Conservation (phyloP, 2,888 invertebrate genomes). For the Drosophila anomalata region DNA sequence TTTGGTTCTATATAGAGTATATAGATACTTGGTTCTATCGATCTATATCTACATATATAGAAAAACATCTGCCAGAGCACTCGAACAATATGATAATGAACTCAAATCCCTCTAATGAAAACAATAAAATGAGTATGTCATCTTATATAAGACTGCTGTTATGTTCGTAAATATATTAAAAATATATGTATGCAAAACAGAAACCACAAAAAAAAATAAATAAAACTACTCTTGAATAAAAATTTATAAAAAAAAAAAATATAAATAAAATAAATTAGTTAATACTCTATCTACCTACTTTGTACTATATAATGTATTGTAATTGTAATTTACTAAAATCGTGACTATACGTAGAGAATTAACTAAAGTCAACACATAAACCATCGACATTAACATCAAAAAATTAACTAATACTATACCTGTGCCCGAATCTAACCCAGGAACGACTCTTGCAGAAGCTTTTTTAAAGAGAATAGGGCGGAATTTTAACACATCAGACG, state of each 20-base stretch:
- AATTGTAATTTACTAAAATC: conserved; percentile 68
- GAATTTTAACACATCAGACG: conserved; percentile 46
- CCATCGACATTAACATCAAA: conserved; percentile 47
- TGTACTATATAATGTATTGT: conserved; percentile 68
- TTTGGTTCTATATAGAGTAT: not conserved
- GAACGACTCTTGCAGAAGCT: conserved; percentile 42
- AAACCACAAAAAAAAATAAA: conserved; percentile 64
- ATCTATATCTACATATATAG: not conserved
- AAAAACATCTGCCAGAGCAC: not conserved
- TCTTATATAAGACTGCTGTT: conserved; percentile 84
- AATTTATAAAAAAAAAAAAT: conserved; percentile 27
- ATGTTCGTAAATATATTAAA: conserved; percentile 83
- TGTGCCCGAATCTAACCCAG: conserved; percentile 42
- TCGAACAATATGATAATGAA: conserved; percentile 39
- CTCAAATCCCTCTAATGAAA: conserved; percentile 72
- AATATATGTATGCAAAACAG: conserved; percentile 77
- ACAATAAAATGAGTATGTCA: conserved; percentile 80
- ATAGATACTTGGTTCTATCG: too few relatives aligned
- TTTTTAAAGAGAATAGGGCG: conserved; percentile 24
- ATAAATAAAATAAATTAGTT: conserved; percentile 54
- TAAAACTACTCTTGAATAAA: conserved; percentile 39
- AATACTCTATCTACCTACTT: conserved; percentile 69
- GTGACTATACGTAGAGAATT: conserved; percentile 70
- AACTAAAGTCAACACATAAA: conserved; percentile 54
- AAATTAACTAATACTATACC: conserved; percentile 49